Conservation (phyloP, 92 coral and sea anemone genomes). For the Umimayanthus kanabou region DNA sequence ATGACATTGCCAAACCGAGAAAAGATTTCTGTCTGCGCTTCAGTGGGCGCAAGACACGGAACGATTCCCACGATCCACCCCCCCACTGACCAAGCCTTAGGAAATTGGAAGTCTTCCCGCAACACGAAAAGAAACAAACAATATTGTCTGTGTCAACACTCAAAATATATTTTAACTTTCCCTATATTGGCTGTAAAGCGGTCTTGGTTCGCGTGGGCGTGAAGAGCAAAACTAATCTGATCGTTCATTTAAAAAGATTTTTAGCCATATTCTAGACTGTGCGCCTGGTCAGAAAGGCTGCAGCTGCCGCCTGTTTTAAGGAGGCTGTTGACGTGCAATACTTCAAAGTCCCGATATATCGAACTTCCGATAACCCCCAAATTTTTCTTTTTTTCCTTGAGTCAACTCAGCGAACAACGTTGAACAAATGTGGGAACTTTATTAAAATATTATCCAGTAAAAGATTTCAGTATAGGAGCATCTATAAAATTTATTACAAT, state of each 20-base stretch:
- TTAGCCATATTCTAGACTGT: too few species aligned
- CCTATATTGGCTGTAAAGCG: background rate
- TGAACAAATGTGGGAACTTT: too few species aligned
- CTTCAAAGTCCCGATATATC: too few species aligned
- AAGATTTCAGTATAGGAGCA: too few species aligned
- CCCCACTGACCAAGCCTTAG: slow-evolving; percentile 18
- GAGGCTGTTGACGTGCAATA: background rate
- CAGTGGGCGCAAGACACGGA: background rate
- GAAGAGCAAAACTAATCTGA: background rate
- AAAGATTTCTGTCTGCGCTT: background rate
- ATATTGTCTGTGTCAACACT: background rate
- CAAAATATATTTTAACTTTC: background rate
- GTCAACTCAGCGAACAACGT: background rate
- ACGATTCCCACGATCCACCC: background rate
- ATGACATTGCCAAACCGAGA: background rate
- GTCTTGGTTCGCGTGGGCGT: background rate
- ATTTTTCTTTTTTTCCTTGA: background rate
- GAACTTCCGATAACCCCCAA: too few species aligned
- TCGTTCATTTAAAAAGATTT: background rate
- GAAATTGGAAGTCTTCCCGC: slow-evolving; percentile 13
- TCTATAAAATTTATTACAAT: too few species aligned
- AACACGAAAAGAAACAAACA: background rate
- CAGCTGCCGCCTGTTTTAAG: background rate
- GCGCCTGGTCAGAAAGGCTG: background rate
- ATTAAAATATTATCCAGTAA: too few species aligned